These are phyloP conservation scores for Loxodonta africana DNA, from an alignment of 2,113 vertebrate species.

Conservation along the genomic window DNA sequence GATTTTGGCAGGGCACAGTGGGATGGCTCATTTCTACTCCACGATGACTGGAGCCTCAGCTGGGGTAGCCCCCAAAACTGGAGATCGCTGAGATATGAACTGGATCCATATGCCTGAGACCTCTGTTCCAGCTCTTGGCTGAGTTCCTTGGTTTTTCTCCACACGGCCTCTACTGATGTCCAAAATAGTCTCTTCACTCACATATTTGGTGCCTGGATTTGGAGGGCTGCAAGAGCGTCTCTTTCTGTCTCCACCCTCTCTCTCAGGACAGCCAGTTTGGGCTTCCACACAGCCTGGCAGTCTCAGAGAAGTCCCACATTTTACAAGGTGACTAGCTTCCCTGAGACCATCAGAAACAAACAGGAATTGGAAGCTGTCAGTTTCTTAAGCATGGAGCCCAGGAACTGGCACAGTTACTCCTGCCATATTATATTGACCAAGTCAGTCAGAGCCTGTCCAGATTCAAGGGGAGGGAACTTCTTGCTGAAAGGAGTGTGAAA, in stretches of 20 bases:
- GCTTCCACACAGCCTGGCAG: not conserved
- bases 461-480: not conserved
- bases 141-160: not conserved
- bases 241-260: not conserved
- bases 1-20: not conserved
- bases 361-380: not conserved
- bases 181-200: not conserved
- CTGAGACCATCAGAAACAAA: not conserved
- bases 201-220: not conserved
- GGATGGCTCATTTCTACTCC: not conserved
- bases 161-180: not conserved
- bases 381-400: not conserved
- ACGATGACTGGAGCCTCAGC: not conserved
- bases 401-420: not conserved
- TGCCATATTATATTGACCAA: not conserved
- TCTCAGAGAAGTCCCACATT: not conserved
- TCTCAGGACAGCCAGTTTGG: not conserved
- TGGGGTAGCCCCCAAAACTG: not conserved
- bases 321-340: not conserved
- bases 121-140: not conserved
- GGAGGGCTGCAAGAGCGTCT: not conserved
- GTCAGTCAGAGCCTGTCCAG: not conserved
- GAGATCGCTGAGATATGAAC: not conserved
- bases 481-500: not conserved
- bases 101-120: not conserved